Conservation (phyloP, 37 sponge, comb jelly and placozoan genomes). For the Halisarca cf. caerulea region DNA sequence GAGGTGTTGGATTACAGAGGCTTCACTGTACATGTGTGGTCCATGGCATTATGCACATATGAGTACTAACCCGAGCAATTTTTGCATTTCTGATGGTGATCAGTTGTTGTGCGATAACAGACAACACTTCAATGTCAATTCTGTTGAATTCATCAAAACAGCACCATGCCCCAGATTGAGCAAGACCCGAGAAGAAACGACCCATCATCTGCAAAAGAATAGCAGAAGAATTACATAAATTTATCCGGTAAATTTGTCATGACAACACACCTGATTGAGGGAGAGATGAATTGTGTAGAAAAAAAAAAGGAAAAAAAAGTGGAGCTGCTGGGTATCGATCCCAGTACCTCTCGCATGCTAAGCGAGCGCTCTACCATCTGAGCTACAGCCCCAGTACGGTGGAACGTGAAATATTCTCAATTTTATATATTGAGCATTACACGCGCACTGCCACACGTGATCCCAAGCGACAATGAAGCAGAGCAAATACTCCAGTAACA, state of each 20-base stretch:
- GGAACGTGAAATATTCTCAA: neutral
- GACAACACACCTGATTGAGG: neutral
- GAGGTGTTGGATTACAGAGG: no score
- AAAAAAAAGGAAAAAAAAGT: neutral
- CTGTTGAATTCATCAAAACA: slow-evolving; percentile 99
- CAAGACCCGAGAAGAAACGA: slow-evolving; percentile 98
- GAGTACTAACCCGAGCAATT: slow-evolving; percentile 62
- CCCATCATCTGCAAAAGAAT: slow-evolving; percentile 90
- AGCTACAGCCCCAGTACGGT: slow-evolving; percentile 19
- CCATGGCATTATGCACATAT: no score
- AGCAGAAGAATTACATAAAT: neutral
- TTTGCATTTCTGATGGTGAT: slow-evolving; percentile 96
- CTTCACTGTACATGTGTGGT: no score
- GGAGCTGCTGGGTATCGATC: slow-evolving; percentile 40
- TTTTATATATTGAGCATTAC: no score
- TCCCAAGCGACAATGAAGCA: no score
- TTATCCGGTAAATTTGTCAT: neutral
- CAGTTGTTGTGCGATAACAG: slow-evolving; percentile 98
- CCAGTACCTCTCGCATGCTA: slow-evolving; percentile 40
- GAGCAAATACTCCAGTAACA: no score
- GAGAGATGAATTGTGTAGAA: neutral
- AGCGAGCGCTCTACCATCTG: slow-evolving; percentile 42
- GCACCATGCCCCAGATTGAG: slow-evolving; percentile 99
- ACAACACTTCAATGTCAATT: slow-evolving; percentile 98
- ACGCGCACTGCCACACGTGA: no score